Base-by-base conservation (phyloP, 2,797 vertebrate genomes). In the Darevskia mixta region DNA sequence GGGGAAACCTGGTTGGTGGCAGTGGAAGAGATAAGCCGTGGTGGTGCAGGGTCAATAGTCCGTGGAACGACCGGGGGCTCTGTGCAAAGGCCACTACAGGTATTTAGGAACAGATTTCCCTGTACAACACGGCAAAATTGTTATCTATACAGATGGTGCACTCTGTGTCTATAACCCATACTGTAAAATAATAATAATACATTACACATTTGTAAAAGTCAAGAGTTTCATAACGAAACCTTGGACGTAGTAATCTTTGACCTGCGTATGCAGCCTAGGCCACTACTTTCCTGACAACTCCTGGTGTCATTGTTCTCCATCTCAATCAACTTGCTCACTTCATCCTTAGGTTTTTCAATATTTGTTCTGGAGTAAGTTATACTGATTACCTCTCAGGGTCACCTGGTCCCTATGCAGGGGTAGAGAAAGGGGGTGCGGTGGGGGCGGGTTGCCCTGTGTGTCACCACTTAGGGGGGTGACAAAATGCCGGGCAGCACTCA, bases 221-320 rank as follows among this genome's bases (percentile, higher is more conserved):
- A 94, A 91, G 87, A 93, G 91, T 95, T 95, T 95, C 92, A 91
- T 80, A 96, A 96, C 79, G 87, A 80, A 96, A 93, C 93, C 92
- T 95, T 96, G 94, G 89, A 85, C 85, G 91, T 90, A 92, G 90
- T 95, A 93, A 96, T 93, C 78, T 95, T 95, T 96, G 93, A 95
- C 94, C 91, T 94, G 92, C 32, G 55, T 43, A 85, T 87, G 38
- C 43, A 92, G 73, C 41, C 79, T 85, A 3, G 72, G 38, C 87
- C 94, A 55, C 84, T 72, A 83, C 5, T 72, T 91, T 89, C 67
- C 92, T 87, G 92, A 87, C 94, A 96, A 92, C 79, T 88, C 49
- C 61, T 85, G 82, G 90, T 94, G 92, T 94, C 91, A 94, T 87
- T 91, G 91, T 90, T 94, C 87, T 87, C 71, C 87, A 82, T 87